phyloP scores from a whole-genome alignment of 2,113 vertebrate genomes.

The Pluvialis apricaria region DNA sequence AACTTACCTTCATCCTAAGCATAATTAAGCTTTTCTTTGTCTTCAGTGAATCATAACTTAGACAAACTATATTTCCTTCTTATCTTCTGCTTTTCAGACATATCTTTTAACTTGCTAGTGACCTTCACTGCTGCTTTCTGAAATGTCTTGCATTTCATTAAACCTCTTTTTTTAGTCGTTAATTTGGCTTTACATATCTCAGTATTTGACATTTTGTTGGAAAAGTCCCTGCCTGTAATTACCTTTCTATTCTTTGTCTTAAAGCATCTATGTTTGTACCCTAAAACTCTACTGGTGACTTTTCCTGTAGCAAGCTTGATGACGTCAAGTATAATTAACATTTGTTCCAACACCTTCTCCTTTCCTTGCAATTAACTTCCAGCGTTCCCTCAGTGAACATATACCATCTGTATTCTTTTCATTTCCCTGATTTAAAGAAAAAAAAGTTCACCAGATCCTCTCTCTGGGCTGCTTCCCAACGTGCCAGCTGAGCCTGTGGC shows the following conservation, averaged over 20 bases:
- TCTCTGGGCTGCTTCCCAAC: not conserved
- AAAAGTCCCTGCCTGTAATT: not conserved
- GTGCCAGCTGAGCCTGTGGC: accelerated
- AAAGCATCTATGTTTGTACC: not conserved
- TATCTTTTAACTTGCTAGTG: not conserved
- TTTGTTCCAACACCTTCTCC: not conserved
- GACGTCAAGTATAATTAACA: not conserved
- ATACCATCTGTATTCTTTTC: not conserved
- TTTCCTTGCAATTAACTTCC: not conserved
- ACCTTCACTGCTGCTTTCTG: not conserved
- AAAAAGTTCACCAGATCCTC: not conserved
- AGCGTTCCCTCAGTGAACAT: not conserved
- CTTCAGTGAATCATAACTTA: not conserved
- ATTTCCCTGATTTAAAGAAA: not conserved
- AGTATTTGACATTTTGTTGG: not conserved
- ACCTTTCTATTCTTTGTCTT: not conserved
- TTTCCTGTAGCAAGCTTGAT: not conserved
- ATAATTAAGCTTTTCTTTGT: not conserved
- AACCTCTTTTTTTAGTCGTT: not conserved
- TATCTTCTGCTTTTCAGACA: not conserved
- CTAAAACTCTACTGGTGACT: not conserved
- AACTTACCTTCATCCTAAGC: not conserved
- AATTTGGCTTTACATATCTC: not conserved
- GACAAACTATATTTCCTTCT: not conserved
- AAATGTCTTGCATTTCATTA: not conserved